Conservation (phyloP, 2,888 invertebrate species). For the Carabus problematicus region DNA sequence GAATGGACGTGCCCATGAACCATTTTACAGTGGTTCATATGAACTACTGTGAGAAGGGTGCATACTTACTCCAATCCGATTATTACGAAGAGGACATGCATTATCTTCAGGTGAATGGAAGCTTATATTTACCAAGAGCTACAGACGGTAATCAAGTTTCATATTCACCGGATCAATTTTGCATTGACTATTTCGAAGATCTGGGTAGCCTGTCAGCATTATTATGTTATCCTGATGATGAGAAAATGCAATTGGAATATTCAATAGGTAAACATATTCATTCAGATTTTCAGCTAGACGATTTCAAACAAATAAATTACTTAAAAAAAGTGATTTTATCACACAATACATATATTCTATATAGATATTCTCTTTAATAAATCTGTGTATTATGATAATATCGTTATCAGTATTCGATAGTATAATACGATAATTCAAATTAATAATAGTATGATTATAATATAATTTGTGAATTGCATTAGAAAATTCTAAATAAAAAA, state of each 20-base stretch:
- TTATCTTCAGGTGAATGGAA: constrained; percentile 28
- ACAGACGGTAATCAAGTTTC: background rate
- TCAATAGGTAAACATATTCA: constrained; percentile 13
- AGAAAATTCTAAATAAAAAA: no score
- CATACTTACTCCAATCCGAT: constrained; percentile 11
- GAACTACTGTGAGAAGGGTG: constrained; percentile 18
- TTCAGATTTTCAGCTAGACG: no score
- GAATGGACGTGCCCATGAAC: background rate
- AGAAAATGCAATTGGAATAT: background rate
- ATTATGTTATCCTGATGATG: constrained; percentile 2
- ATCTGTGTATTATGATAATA: background rate
- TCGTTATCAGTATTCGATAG: background rate
- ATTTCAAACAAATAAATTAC: background rate
- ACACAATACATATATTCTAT: background rate
- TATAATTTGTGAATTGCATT: no score
- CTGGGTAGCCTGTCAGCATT: background rate
- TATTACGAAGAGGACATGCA: constrained; percentile 14
- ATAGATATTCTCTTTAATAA: background rate
- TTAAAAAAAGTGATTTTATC: background rate
- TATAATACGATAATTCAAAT: background rate
- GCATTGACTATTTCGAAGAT: constrained; percentile 7
- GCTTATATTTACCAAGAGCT: constrained; percentile 16
- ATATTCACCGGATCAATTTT: constrained; percentile 2
- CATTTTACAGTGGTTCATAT: constrained; percentile 18
- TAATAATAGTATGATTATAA: no score